These are phyloP conservation scores for Gymnoscopelus braueri DNA, from an alignment of 2,797 vertebrate species.

Conservation along the genomic window DNA sequence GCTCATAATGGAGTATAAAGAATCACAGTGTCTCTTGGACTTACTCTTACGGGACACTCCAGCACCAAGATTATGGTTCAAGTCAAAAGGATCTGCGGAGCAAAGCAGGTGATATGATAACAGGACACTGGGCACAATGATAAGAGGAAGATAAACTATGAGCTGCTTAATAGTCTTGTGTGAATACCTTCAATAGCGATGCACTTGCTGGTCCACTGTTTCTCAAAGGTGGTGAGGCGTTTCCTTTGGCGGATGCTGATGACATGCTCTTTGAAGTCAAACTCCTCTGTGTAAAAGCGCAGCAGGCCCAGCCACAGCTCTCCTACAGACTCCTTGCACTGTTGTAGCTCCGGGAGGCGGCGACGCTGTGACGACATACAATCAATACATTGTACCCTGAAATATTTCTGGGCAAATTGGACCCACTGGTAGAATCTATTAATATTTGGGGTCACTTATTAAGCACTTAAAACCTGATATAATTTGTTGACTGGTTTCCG, in stretches of 20 bases:
- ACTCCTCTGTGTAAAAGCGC: conserved; percentile 97
- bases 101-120: conserved; percentile 6
- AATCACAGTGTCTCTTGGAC: conserved; percentile 45
- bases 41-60: conserved; percentile 99
- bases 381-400: too few species aligned
- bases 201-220: conserved; percentile 99
- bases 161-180: not conserved
- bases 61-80: conserved; percentile 98
- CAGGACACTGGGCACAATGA: rapidly evolving
- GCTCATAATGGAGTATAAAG: not conserved
- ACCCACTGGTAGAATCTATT: too few species aligned
- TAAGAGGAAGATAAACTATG: not conserved
- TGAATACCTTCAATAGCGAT: conserved; percentile 95
- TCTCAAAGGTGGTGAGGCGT: conserved; percentile 96
- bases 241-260: conserved; percentile 97
- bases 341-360: conserved; percentile 85
- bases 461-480: too few species aligned
- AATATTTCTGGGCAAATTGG: too few species aligned
- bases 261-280: conserved; percentile 97
- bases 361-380: conserved; percentile 74
- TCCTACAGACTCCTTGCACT: conserved; percentile 92
- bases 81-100: conserved; percentile 94
- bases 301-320: conserved; percentile 96
- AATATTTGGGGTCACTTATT: too few species aligned
- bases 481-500: too few species aligned